phyloP scores from a whole-genome alignment of 2,113 vertebrate genomes.

The Rhadina sibilatrix region DNA sequence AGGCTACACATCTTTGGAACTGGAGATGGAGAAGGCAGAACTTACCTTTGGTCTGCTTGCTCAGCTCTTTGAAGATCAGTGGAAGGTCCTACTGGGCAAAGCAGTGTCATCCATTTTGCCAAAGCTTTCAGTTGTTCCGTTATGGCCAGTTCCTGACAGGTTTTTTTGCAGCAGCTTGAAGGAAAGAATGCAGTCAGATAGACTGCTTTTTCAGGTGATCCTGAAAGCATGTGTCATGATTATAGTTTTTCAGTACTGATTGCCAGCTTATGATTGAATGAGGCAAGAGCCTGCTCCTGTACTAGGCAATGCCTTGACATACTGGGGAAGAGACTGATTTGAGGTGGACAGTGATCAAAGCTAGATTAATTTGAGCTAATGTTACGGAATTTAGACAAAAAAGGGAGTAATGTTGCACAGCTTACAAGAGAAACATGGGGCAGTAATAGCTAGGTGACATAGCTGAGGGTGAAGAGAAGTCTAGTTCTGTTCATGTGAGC shows the following conservation, averaged over 20 bases:
- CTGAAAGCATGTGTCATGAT: not conserved
- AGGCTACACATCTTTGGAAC: not conserved
- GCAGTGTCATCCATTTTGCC: not conserved
- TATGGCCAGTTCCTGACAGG: not conserved
- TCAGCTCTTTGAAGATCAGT: not conserved
- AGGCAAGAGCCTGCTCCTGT: not conserved
- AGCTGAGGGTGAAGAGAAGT: not conserved
- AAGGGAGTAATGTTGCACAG: not conserved
- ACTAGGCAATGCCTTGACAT: not conserved
- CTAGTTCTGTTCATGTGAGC: not conserved
- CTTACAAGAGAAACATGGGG: not conserved
- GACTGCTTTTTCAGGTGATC: not conserved
- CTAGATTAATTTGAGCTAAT: not conserved
- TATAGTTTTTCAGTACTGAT: not conserved
- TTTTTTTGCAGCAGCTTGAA: not conserved
- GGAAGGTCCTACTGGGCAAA: not conserved
- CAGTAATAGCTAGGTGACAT: not conserved
- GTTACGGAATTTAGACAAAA: not conserved
- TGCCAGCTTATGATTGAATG: not conserved
- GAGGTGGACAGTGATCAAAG: not conserved
- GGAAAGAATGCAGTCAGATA: not conserved
- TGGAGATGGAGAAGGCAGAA: not conserved
- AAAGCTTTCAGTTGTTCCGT: not conserved
- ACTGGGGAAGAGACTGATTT: not conserved
- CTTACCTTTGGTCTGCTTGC: not conserved